Conservation (phyloP, 2,113 vertebrate species). For the Oryzias curvinotus region DNA sequence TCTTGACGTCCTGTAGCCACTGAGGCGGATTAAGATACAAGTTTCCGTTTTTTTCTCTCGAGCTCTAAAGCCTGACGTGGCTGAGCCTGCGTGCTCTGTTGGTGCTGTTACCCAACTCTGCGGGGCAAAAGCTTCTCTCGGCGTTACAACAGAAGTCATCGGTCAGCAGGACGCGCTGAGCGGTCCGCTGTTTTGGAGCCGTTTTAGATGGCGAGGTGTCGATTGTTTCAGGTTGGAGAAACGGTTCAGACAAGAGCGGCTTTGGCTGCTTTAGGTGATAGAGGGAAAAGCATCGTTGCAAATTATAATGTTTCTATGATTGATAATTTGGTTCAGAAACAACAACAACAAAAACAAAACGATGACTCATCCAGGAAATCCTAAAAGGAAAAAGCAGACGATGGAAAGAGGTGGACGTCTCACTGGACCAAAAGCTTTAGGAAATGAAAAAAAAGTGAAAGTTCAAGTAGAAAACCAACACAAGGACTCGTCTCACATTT, state of each 20-base stretch:
- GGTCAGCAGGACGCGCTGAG: conserved; percentile 51
- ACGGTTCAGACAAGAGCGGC: too few relatives aligned
- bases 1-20: conserved; percentile 52
- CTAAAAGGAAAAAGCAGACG: too few relatives aligned
- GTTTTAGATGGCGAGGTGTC: conserved; percentile 44
- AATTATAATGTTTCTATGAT: too few relatives aligned
- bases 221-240: conserved; percentile 6
- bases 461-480: too few relatives aligned
- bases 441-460: too few relatives aligned
- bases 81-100: conserved; percentile 33
- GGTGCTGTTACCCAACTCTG: conserved; percentile 49
- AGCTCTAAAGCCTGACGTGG: conserved; percentile 22
- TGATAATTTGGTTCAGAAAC: too few relatives aligned
- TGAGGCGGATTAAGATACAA: conserved; percentile 55
- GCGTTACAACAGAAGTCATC: conserved; percentile 67
- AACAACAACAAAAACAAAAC: too few relatives aligned
- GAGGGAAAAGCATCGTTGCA: too few relatives aligned
- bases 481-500: too few relatives aligned
- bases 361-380: too few relatives aligned
- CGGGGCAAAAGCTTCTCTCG: conserved; percentile 42
- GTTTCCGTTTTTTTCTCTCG: conserved; percentile 14
- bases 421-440: too few relatives aligned
- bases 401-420: too few relatives aligned
- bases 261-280: conserved; percentile 2
- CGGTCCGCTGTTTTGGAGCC: conserved; percentile 37